Base-by-base conservation (phyloP, 2,797 vertebrate genomes). In the Protonibea diacanthus region DNA sequence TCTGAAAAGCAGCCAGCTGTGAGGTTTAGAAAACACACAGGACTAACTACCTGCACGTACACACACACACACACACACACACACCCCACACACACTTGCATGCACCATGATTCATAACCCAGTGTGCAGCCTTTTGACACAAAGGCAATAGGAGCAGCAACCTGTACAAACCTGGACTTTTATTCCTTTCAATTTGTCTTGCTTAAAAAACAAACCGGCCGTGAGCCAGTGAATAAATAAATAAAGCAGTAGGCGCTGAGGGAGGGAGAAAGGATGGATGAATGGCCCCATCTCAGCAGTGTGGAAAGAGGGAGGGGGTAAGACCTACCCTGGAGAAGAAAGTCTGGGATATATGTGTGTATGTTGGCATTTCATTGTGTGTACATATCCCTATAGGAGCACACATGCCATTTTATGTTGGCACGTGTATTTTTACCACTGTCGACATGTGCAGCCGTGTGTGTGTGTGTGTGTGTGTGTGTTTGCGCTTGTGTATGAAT, bases 151-250 rank as follows among this genome's bases (percentile, higher is more conserved):
- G 89, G 83, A 94, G 92, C 91, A 92, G 92, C 91, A 89, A 88
- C 87, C 82, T 87, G 87, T 89, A 93, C 89, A 86, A 89, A 89
- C 83, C 80, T 73, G 77, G 78, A 85, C 90, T 94, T 95, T 95
- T 94, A 95, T 95, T 94, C 92, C 89, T 93, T 92, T 93, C 94
- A 89, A 95, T 95, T 95, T 94, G 92, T 95, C 94, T 94, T 95
- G 93, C 91, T 95, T 95, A 94, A 93, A 95, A 95, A 95, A 94
- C 92, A 94, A 95, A 95, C 89, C 88, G 90, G 83, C 91, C 61
- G 85, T 92, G 93, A 94, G 90, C 86, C 59, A 69, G 91, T 89
- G 91, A 93, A 95, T 95, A 95, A 95, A 95, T 95, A 94, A 94
- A 94, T 91, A 91, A 90, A 90, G 77, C 47, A 57, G 75, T 70